Evolutionary conservation across 2,797 vertebrate species (phyloP).

Genomic region (Chaetodon trifasciatus): DNA sequence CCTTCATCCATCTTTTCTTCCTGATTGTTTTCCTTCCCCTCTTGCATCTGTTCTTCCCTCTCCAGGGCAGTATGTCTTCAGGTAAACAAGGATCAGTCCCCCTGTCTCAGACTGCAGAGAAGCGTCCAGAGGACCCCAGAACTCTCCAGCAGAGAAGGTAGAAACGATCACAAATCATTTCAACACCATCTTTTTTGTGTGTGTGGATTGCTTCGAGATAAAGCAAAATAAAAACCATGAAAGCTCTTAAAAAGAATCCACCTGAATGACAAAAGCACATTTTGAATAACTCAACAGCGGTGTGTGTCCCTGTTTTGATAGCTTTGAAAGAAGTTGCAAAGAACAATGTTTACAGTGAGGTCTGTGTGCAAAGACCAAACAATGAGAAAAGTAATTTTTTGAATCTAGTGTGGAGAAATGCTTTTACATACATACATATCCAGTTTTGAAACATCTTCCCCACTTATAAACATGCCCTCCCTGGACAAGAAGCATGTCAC

Average conservation of each 20-base stretch:
- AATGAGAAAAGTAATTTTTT: not conserved
- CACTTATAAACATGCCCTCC: not conserved
- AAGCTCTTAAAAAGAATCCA: not conserved
- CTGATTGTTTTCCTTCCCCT: constrained; percentile 1
- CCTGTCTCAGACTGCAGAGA: constrained; percentile 88
- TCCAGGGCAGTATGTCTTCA: constrained; percentile 90
- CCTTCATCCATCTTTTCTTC: not conserved
- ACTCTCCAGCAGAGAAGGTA: constrained; percentile 93
- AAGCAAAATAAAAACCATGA: not conserved
- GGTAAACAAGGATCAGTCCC: constrained; percentile 92
- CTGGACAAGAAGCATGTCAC: not conserved
- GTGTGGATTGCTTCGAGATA: not conserved
- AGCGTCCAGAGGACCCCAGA: constrained; percentile 93
- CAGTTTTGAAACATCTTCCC: not conserved
- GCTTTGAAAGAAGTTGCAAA: not conserved
- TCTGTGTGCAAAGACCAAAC: not conserved
- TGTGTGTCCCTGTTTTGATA: not conserved
- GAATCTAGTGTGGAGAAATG: not conserved
- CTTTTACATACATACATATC: not conserved
- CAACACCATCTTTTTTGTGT: not conserved
- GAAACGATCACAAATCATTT: not conserved
- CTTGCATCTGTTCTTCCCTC: constrained; percentile 31
- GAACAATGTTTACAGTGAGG: no score
- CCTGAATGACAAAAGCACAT: not conserved
- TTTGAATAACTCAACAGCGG: not conserved